Percentiles rank a stretch among this genome's conserved stretches.
Evolutionary conservation across 2,113 vertebrate genomes (phyloP).

Genomic region (Uria aalge): DNA sequence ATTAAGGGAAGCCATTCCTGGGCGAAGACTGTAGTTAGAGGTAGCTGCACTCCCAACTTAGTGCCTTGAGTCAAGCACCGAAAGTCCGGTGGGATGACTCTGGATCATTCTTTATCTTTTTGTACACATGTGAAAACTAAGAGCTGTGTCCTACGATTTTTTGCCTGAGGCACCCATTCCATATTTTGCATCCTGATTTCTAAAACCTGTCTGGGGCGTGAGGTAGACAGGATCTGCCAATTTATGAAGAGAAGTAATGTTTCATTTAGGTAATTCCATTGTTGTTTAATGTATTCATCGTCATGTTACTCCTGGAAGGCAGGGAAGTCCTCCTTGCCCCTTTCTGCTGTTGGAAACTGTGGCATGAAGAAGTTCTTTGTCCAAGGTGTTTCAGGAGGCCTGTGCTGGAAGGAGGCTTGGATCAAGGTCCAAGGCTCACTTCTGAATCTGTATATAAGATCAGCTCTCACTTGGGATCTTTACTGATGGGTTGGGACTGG

Average conservation of each 20-base stretch:
- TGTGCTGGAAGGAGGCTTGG: background rate
- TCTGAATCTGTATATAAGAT: background rate
- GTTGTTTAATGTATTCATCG: background rate
- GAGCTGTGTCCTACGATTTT: rapidly evolving
- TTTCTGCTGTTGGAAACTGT: background rate
- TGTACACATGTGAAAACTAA: background rate
- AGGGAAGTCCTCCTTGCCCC: background rate
- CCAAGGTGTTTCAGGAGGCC: background rate
- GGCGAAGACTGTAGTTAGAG: background rate
- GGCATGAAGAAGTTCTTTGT: background rate
- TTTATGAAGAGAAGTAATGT: background rate
- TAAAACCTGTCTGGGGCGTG: background rate
- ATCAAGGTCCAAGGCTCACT: background rate
- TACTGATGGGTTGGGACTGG: background rate
- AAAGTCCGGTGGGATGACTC: background rate
- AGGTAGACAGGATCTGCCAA: background rate
- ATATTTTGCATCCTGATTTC: background rate
- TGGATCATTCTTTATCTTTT: background rate
- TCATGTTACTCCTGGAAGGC: background rate
- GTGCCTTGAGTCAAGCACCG: background rate
- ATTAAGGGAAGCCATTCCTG: background rate
- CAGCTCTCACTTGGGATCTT: background rate
- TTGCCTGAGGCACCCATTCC: background rate
- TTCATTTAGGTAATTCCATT: background rate
- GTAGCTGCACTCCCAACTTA: background rate